Percentiles rank a stretch among this genome's conserved stretches.
phyloP scores from a whole-genome alignment of 2,888 invertebrate genomes.

The Hermodice carunculata region DNA sequence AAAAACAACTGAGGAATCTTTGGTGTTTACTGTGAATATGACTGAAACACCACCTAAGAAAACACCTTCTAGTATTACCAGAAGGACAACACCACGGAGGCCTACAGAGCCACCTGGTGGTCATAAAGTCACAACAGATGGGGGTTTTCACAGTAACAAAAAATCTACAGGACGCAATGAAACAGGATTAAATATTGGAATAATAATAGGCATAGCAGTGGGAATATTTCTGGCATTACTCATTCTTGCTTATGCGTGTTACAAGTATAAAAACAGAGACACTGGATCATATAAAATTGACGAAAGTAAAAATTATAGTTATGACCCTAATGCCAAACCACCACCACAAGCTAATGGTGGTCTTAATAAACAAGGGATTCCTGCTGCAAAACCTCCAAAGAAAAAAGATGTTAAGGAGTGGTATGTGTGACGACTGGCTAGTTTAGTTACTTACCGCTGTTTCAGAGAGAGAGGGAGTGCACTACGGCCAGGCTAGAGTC shows the following conservation, averaged over 20 bases:
- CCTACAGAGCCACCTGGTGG: slow-evolving; percentile 15
- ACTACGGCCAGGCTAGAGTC: too few species aligned
- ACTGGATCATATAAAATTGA: slow-evolving; percentile 95
- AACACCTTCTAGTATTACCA: not conserved
- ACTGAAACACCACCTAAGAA: slow-evolving; percentile 23
- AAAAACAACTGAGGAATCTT: slow-evolving; percentile 1
- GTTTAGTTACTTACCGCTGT: too few species aligned
- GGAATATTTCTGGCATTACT: slow-evolving; percentile 87
- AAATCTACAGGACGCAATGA: slow-evolving; percentile 22
- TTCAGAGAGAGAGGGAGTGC: too few species aligned
- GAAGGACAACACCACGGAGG: not conserved
- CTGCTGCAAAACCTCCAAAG: slow-evolving; percentile 9
- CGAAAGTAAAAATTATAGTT: slow-evolving; percentile 80
- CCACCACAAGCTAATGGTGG: slow-evolving; percentile 55
- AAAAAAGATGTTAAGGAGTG: slow-evolving; percentile 38
- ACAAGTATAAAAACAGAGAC: slow-evolving; percentile 74
- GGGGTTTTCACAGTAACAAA: slow-evolving; percentile 1
- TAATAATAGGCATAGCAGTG: slow-evolving; percentile 90
- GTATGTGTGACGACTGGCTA: slow-evolving; percentile 40
- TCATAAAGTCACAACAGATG: not conserved
- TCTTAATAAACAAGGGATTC: slow-evolving; percentile 19
- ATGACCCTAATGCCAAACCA: slow-evolving; percentile 56
- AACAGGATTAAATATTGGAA: slow-evolving; percentile 56
- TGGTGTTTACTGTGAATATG: slow-evolving; percentile 25
- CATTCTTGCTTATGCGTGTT: slow-evolving; percentile 82